These are phyloP conservation scores for Pristionchus arcanus DNA, from an alignment of 2,888 invertebrate species.

Conservation along the genomic window DNA sequence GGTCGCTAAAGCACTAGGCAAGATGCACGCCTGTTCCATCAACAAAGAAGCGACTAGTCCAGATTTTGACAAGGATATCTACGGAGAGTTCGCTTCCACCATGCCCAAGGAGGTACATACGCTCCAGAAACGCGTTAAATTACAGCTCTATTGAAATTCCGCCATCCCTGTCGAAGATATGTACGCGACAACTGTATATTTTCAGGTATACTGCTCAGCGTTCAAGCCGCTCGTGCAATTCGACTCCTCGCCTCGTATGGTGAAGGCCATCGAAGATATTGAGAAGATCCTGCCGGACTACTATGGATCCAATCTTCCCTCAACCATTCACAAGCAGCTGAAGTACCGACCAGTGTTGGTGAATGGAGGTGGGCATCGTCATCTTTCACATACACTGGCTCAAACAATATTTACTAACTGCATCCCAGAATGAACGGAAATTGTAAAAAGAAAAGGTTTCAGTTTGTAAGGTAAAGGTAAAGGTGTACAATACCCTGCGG, in stretches of 20 bases:
- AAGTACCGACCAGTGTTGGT: constrained; percentile 5
- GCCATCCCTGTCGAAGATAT: not conserved
- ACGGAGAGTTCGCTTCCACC: not conserved
- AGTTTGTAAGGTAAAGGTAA: too few relatives aligned
- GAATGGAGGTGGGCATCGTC: not conserved
- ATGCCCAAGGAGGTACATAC: not conserved
- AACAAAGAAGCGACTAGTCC: constrained; percentile 24
- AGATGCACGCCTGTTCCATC: constrained; percentile 8
- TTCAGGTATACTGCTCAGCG: not conserved
- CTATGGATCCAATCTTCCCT: constrained; percentile 35
- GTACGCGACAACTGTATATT: not conserved
- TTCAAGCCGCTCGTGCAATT: constrained; percentile 7
- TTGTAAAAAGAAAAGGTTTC: too few relatives aligned
- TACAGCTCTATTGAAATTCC: too few relatives aligned
- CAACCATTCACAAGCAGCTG: constrained; percentile 28
- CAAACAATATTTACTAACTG: too few relatives aligned
- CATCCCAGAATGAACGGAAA: too few relatives aligned
- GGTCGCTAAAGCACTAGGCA: not conserved
- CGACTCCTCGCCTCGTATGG: not conserved
- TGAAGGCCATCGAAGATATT: not conserved
- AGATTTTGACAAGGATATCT: constrained; percentile 9
- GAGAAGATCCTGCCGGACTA: constrained; percentile 32
- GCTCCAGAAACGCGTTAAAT: too few relatives aligned
- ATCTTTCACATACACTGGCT: too few relatives aligned
- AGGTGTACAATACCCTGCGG: too few relatives aligned